Evolutionary conservation across 2,113 vertebrate genomes (phyloP).

Genomic region (Microcebus jonahi): DNA sequence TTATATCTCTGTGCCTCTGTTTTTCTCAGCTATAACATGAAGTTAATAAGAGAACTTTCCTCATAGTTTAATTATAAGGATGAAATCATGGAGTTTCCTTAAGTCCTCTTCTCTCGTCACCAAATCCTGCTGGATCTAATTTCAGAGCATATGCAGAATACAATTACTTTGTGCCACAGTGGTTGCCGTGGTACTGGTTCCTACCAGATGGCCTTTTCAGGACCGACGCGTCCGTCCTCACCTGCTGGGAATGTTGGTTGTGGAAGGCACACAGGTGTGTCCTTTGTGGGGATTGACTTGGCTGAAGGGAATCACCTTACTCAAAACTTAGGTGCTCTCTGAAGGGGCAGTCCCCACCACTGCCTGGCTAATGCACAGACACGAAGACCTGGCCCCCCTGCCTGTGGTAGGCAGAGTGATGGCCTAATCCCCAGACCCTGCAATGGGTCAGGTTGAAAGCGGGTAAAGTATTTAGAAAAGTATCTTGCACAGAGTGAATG

Average conservation of each 20-base stretch:
- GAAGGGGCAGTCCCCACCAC: neutral
- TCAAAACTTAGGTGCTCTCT: neutral
- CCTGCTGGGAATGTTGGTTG: neutral
- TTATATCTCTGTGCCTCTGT: neutral
- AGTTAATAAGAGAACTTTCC: neutral
- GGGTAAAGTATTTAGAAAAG: neutral
- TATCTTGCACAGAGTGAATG: neutral
- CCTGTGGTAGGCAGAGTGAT: neutral
- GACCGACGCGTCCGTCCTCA: rapidly evolving
- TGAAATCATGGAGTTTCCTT: neutral
- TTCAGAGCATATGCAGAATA: neutral
- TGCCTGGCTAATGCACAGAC: neutral
- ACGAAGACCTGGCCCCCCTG: neutral
- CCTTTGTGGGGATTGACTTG: neutral
- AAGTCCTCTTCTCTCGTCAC: neutral
- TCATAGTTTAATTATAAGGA: neutral
- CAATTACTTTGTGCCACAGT: neutral
- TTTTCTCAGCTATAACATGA: neutral
- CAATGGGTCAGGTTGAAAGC: neutral
- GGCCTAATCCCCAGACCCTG: neutral
- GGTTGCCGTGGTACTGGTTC: neutral
- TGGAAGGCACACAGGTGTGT: neutral
- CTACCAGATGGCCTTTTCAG: neutral
- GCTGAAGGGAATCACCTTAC: neutral
- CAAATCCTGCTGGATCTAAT: neutral